These are phyloP conservation scores for Archilochus colubris DNA, from an alignment of 2,113 vertebrate species.

Conservation along the genomic window DNA sequence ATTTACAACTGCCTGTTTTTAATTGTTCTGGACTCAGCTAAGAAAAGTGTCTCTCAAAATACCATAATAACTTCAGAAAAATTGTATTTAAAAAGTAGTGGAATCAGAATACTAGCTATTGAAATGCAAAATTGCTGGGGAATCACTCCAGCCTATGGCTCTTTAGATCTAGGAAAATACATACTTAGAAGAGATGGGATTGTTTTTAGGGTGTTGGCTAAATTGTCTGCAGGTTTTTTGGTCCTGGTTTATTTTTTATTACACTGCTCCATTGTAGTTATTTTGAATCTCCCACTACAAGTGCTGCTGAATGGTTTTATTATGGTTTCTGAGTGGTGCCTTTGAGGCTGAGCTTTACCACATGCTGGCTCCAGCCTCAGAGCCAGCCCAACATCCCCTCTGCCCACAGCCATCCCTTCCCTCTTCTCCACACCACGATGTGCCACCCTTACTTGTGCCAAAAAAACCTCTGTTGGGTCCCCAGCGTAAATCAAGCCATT, in stretches of 20 bases:
- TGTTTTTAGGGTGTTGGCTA: neutral
- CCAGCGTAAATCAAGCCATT: constrained; percentile 28
- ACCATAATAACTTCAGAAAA: neutral
- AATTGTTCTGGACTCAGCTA: neutral
- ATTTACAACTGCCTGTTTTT: neutral
- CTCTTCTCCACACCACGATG: neutral
- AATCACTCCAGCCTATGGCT: neutral
- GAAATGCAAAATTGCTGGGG: neutral
- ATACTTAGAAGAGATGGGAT: neutral
- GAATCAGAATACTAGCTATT: neutral
- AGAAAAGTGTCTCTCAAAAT: neutral
- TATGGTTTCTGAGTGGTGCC: constrained; percentile 41
- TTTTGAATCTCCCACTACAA: neutral
- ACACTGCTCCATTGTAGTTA: constrained; percentile 23
- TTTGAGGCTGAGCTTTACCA: constrained; percentile 16
- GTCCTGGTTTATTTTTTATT: neutral
- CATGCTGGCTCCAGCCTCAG: constrained; percentile 5
- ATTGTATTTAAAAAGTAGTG: neutral
- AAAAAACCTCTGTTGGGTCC: neutral
- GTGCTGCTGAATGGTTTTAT: constrained; percentile 30
- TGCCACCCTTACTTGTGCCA: neutral
- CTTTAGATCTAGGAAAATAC: neutral
- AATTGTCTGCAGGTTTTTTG: neutral
- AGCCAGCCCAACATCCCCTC: neutral
- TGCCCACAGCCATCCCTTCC: constrained; percentile 27